Base-by-base conservation (phyloP, 2,113 vertebrate species). In the Hippocampus guttulatus region DNA sequence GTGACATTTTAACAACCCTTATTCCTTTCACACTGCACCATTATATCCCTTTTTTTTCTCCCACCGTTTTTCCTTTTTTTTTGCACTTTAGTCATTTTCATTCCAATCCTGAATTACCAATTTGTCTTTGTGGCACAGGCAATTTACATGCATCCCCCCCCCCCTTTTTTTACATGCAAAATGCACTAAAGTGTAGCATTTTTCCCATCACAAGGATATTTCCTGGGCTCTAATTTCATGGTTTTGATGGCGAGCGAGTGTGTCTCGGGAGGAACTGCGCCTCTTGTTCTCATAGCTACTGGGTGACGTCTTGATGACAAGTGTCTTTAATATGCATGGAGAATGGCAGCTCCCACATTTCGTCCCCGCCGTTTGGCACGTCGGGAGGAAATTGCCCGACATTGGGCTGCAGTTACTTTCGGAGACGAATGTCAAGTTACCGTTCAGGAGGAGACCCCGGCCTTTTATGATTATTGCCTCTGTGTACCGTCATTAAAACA, bases 141-240 rank as follows among this genome's bases (percentile, higher is more conserved):
- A 96, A 98, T 98, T 98, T 96, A 93, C 95, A 96, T 96, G 93
- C 94, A 95, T 95, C 33, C 65, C 27, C 25, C 47, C 49, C 0
- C 14, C 15, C 25, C 25, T 87, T 89, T 96, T 95, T 92, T 91
- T 95, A 96, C 98, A 98, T 98, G 97, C 96, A 96, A 97, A 98
- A 95, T 93, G 95, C 92, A 94, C 93, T 94, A 96, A 96, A 96
- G 95, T 96, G 94, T 93, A 92, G 94, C 94, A 94, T 95, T 95
- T 96, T 94, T 95, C 94, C 94, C 90, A 94, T 95, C 94, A 96
- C 96, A 95, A 95, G 95, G 95, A 96, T 95, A 96, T 97, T 97
- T 98, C 95, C 95, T 95, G 89, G 91, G 95, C 95, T 95, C 94
- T 98, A 98, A 98, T 98, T 98, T 97, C 94, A 91, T 94, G 94